These are phyloP conservation scores for Oncorhynchus mykiss DNA, from an alignment of 2,113 vertebrate genomes.

Conservation along the genomic window DNA sequence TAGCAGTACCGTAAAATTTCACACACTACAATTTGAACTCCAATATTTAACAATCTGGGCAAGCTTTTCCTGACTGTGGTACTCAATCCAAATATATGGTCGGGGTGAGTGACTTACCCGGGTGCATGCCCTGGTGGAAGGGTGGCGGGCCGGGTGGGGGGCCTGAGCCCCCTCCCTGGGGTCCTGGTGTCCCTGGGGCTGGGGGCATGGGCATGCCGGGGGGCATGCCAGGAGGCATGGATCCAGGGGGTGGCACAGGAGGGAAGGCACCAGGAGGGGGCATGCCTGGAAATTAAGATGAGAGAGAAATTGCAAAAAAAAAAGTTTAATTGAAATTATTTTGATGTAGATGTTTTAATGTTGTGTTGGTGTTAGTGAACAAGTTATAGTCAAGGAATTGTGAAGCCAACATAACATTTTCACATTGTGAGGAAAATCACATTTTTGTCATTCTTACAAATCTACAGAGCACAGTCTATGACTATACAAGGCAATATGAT, in stretches of 20 bases:
- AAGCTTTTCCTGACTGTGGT: too few relatives aligned
- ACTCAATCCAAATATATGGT: too few relatives aligned
- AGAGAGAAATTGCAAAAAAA: not conserved
- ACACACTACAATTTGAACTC: too few relatives aligned
- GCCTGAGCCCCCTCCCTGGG: constrained; percentile 70
- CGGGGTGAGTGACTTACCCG: constrained; percentile 66
- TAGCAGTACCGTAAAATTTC: too few relatives aligned
- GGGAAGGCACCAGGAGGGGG: constrained; percentile 87
- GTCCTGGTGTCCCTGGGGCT: constrained; percentile 69
- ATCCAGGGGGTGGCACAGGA: constrained; percentile 86
- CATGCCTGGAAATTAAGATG: constrained; percentile 73
- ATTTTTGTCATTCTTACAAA: not conserved
- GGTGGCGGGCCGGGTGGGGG: constrained; percentile 85
- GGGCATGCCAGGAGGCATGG: constrained; percentile 85
- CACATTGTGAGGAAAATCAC: not conserved
- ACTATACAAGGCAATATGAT: too few relatives aligned
- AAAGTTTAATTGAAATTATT: too few relatives aligned
- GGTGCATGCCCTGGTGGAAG: constrained; percentile 86
- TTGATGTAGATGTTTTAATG: too few relatives aligned
- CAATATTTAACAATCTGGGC: too few relatives aligned
- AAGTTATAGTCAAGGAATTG: too few relatives aligned
- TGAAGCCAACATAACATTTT: too few relatives aligned
- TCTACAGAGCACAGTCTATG: too few relatives aligned
- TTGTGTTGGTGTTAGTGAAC: too few relatives aligned
- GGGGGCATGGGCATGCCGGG: constrained; percentile 78